phyloP scores from a whole-genome alignment of 2,113 vertebrate genomes.

The Menidia beryllina region DNA sequence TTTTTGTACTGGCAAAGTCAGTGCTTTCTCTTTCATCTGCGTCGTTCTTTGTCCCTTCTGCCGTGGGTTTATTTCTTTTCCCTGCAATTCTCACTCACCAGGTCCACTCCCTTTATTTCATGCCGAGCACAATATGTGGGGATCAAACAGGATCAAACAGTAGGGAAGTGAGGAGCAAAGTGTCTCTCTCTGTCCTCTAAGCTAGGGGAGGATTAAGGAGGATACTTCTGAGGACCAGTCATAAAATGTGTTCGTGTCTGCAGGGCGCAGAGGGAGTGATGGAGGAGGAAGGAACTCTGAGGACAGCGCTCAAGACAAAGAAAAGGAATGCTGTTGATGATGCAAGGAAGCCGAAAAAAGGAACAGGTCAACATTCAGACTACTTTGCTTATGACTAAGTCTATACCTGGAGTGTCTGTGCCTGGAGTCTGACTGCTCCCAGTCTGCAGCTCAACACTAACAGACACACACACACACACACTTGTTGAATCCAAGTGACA shows the following conservation, averaged over 20 bases:
- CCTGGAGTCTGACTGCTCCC: too few relatives aligned
- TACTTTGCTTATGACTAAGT: background rate
- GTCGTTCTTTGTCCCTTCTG: slow-evolving; percentile 36
- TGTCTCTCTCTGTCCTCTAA: slow-evolving; percentile 43
- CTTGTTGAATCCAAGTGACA: too few relatives aligned
- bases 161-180: slow-evolving; percentile 49
- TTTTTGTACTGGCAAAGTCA: slow-evolving; percentile 45
- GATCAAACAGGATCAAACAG: slow-evolving; percentile 65
- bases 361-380: background rate
- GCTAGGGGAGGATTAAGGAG: slow-evolving; percentile 33
- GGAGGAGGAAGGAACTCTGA: background rate
- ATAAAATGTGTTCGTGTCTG: slow-evolving; percentile 51
- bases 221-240: slow-evolving; percentile 43
- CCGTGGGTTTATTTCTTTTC: slow-evolving; percentile 17
- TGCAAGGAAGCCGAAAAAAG: background rate
- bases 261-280: slow-evolving; percentile 17
- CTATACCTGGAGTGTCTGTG: background rate
- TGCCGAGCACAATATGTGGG: slow-evolving; percentile 44
- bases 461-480: too few relatives aligned
- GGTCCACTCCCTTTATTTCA: slow-evolving; percentile 9
- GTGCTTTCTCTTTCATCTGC: slow-evolving; percentile 13
- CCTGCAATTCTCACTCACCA: slow-evolving; percentile 30
- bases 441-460: too few relatives aligned
- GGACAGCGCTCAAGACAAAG: background rate
- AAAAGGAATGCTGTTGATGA: background rate